Evolutionary conservation across 2,113 vertebrate species (phyloP).

Genomic region (Phasianus colchicus): DNA sequence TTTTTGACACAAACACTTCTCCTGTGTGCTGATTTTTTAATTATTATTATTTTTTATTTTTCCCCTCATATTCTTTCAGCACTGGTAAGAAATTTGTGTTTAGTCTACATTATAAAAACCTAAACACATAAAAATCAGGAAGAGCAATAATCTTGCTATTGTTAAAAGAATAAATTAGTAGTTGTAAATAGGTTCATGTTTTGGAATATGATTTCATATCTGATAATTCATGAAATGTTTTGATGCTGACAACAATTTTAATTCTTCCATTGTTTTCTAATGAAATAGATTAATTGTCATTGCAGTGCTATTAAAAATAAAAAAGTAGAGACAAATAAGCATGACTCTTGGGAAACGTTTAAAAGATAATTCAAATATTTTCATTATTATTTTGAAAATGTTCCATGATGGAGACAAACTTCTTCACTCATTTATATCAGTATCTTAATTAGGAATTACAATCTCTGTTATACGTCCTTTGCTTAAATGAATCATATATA

Average conservation of each 20-base stretch:
- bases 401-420: neutral
- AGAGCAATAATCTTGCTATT: neutral
- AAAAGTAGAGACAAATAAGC: neutral
- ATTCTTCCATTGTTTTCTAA: neutral
- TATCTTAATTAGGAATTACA: neutral
- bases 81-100: neutral
- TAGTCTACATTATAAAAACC: neutral
- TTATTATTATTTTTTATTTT: too few species aligned
- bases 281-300: neutral
- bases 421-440: neutral
- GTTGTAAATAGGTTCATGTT: neutral
- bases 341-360: neutral
- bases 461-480: neutral
- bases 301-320: neutral
- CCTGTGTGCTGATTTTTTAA: neutral
- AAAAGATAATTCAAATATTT: neutral
- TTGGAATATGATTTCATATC: neutral
- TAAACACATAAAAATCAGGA: neutral
- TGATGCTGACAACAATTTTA: neutral
- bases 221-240: neutral
- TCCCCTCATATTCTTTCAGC: neutral
- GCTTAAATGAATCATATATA: neutral
- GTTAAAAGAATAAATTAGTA: neutral
- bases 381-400: neutral
- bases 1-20: conserved; percentile 20